These are phyloP conservation scores for Bombus sylvicola DNA, from an alignment of 1,140 invertebrate genomes.

Conservation along the genomic window DNA sequence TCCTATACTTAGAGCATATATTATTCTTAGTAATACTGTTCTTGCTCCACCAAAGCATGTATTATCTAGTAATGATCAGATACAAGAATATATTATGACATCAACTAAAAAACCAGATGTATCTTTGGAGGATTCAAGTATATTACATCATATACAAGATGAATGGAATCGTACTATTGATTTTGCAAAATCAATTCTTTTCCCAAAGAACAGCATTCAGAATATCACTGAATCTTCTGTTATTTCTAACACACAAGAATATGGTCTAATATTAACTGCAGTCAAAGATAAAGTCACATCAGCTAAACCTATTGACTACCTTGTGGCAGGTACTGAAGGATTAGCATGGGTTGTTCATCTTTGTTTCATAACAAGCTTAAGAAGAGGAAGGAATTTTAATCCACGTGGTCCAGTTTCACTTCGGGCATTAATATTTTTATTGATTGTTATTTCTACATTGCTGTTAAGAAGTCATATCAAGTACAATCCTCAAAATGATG, in stretches of 20 bases:
- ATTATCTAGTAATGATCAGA: constrained; percentile 3
- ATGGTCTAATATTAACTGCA: constrained; percentile 19
- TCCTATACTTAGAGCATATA: constrained; percentile 86
- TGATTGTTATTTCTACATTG: constrained; percentile 72
- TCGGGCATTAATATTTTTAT: constrained; percentile 79
- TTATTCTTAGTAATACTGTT: constrained; percentile 81
- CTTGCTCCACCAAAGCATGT: constrained; percentile 25
- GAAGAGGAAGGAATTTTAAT: constrained; percentile 85
- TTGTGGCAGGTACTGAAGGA: constrained; percentile 86
- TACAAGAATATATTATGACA: background rate
- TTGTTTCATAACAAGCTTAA: constrained; percentile 88
- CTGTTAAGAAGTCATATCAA: constrained; percentile 73
- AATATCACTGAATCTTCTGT: background rate
- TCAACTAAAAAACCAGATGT: background rate
- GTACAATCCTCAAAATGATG: constrained; percentile 67
- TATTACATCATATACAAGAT: constrained; percentile 52
- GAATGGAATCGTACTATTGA: constrained; percentile 54
- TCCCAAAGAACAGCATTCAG: constrained; percentile 11
- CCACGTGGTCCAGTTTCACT: constrained; percentile 88
- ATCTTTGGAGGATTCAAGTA: constrained; percentile 18
- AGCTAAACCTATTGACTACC: constrained; percentile 86
- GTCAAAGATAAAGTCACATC: constrained; percentile 70
- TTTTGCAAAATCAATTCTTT: constrained; percentile 58
- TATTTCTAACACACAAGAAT: constrained; percentile 20
- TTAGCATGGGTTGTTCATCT: constrained; percentile 92